Base-by-base conservation (phyloP, 2,888 invertebrate genomes). In the Sminthurinus aureus region DNA sequence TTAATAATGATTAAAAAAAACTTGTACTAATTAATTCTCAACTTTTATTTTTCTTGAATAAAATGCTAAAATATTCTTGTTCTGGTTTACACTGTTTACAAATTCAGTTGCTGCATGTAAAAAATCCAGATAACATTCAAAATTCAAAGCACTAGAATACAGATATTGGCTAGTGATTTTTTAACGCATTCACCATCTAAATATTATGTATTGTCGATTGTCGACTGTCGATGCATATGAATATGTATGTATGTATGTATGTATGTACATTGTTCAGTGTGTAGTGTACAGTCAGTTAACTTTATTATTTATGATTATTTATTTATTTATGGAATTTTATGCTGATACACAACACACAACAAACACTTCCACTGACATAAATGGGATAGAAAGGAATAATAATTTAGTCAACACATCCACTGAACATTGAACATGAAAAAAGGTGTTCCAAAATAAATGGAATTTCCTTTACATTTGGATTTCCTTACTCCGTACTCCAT, bases 321-420 rank as follows among this genome's bases (percentile, higher is more conserved):
- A 13, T 24, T 71, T 22, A 71, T 71, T 71, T 71, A 71, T 71
- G 71, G 24, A 71, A 24, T 71, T 71, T 71, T 26, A 71, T 71
- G 71, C 71, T 26, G 71, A 71, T 71, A 24, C 71, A 71, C 71
- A 71, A 71, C 24, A 24, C 71, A 71, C 71, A 71, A 71, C 24
- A 26, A 26, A 38, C 38, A 38, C 38, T 38, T 38, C 3, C 38
- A 71, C 71, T 24, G 71, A 71, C 71, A 71, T 71, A 71, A 71
- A 71, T 71, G 71, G 24, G 71, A 24, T 71, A 24, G 24, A 38
- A 71, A 26, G 24, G 71, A 71, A 71, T 71, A 71, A 71, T 69
- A 38, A 38, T 38, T 38, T 38, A 38, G 38, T 38, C 38, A 38
- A 38, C 38, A 38, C 38, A 38, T 6, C 1, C 38, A 38, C 6